phyloP scores from a whole-genome alignment of 2,797 vertebrate genomes.

The Miichthys miiuy region DNA sequence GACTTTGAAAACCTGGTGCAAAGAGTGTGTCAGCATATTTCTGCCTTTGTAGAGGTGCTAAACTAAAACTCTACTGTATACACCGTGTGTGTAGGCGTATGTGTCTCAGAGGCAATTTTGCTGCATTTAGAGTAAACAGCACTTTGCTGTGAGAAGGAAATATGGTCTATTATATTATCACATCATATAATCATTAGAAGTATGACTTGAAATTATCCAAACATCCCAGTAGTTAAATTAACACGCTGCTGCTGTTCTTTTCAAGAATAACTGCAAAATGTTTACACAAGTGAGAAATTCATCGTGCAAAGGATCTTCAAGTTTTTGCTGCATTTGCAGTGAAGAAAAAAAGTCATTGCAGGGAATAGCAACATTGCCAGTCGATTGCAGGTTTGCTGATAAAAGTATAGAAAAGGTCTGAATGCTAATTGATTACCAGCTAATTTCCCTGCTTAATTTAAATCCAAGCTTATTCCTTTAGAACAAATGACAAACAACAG shows the following conservation, averaged over 20 bases:
- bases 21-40: not conserved
- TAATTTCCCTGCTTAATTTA: conserved; percentile 18
- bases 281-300: conserved; percentile 49
- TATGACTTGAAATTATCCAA: conserved; percentile 33
- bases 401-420: conserved; percentile 1
- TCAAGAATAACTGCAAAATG: conserved; percentile 12
- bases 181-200: not conserved
- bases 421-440: conserved; percentile 19
- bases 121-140: conserved; percentile 25
- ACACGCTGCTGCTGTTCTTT: conserved; percentile 16
- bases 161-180: conserved; percentile 31
- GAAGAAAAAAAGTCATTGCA: conserved; percentile 17
- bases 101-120: conserved; percentile 12
- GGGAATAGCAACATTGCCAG: not conserved
- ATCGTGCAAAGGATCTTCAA: conserved; percentile 19
- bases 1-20: not conserved
- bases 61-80: not conserved
- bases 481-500: not conserved
- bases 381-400: conserved; percentile 15
- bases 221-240: conserved; percentile 36
- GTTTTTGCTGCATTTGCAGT: conserved; percentile 26
- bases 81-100: not conserved
- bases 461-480: conserved; percentile 3
- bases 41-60: not conserved
- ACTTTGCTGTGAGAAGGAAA: conserved; percentile 32